A percentile compares a stretch with the other conserved stretches of the same genome.
These are phyloP conservation scores for Deilephila porcellus DNA, from an alignment of 2,888 invertebrate species.

Conservation along the genomic window DNA sequence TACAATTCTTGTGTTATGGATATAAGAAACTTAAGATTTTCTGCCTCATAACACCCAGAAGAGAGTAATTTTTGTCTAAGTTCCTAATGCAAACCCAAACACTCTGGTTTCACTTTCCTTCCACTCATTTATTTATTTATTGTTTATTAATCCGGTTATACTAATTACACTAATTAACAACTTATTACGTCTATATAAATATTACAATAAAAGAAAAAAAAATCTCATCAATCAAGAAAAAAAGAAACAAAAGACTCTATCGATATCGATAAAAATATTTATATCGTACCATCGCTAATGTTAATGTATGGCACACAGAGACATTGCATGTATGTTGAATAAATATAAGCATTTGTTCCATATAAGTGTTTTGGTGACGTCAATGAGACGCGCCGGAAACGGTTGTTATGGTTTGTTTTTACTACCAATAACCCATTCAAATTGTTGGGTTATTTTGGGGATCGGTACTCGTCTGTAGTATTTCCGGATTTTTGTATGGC, in stretches of 20 bases:
- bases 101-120: too few relatives aligned
- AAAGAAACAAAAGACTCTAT: not conserved
- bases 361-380: constrained; percentile 31
- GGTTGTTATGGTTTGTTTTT: constrained; percentile 16
- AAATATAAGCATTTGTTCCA: constrained; percentile 28
- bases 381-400: constrained; percentile 25
- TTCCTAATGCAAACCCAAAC: too few relatives aligned
- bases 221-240: too few relatives aligned
- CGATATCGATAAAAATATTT: not conserved
- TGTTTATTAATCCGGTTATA: too few relatives aligned
- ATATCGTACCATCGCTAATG: constrained; percentile 2
- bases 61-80: too few relatives aligned
- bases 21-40: too few relatives aligned
- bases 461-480: not conserved
- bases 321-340: constrained; percentile 23
- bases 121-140: too few relatives aligned
- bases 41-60: too few relatives aligned
- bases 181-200: too few relatives aligned
- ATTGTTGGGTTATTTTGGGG: not conserved
- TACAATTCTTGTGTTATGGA: too few relatives aligned
- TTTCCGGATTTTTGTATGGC: not conserved
- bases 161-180: too few relatives aligned
- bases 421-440: not conserved
- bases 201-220: too few relatives aligned
- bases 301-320: constrained; percentile 26